A percentile compares a stretch with the other conserved stretches of the same genome.
These are phyloP conservation scores for Lepidurus arcticus DNA, from an alignment of 1,140 invertebrate genomes.

Conservation along the genomic window DNA sequence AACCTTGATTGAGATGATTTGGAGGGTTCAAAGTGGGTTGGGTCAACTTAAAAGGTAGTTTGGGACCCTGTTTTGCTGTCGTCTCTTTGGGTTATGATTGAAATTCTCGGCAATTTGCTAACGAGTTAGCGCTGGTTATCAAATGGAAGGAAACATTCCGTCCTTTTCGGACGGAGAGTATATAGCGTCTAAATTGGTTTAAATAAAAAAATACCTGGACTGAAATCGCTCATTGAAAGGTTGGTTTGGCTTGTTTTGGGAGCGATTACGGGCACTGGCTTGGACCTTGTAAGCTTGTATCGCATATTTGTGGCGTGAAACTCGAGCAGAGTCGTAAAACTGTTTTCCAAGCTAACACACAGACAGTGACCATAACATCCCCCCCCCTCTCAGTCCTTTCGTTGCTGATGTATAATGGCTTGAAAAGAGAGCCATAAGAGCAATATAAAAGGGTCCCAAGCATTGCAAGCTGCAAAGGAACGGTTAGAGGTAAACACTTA, in stretches of 20 bases:
- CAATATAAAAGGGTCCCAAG: not conserved
- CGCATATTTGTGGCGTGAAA: not conserved
- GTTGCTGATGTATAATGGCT: constrained; percentile 9
- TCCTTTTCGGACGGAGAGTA: too few species aligned
- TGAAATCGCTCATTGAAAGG: not conserved
- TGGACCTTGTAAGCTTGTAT: not conserved
- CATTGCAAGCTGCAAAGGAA: not conserved
- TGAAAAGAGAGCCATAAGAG: constrained; percentile 20
- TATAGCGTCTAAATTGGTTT: too few species aligned
- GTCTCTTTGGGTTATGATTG: too few species aligned
- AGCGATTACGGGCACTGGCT: not conserved
- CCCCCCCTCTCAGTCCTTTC: not conserved
- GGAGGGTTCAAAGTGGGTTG: too few species aligned
- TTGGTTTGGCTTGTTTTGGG: not conserved
- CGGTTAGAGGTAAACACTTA: not conserved
- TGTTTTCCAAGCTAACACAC: not conserved
- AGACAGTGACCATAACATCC: constrained; percentile 3
- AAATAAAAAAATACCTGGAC: too few species aligned
- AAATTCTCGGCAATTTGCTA: too few species aligned
- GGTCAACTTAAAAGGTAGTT: too few species aligned
- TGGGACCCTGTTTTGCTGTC: too few species aligned
- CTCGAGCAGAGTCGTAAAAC: constrained; percentile 10
- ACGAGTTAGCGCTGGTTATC: too few species aligned
- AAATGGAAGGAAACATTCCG: too few species aligned
- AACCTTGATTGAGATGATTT: too few species aligned